phyloP scores from a whole-genome alignment of 2,113 vertebrate genomes.

The Gymnobelideus leadbeateri region DNA sequence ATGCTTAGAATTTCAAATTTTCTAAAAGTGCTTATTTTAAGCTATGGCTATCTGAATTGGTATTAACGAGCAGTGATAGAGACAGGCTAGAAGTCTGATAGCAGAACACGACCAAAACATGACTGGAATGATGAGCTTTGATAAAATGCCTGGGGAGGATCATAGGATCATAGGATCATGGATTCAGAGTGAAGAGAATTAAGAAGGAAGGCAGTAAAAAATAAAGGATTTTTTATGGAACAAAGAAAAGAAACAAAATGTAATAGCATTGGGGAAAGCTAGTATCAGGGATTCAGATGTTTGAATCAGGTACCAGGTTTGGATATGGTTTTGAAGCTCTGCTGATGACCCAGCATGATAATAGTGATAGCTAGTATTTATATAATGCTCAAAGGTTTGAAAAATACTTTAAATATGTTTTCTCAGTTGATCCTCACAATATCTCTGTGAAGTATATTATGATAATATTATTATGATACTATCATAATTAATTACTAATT shows the following conservation, averaged over 20 bases:
- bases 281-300: background rate
- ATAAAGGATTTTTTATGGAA: background rate
- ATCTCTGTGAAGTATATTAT: background rate
- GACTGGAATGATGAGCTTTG: slow-evolving; percentile 1
- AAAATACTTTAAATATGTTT: background rate
- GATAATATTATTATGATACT: too few relatives aligned
- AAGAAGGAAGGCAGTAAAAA: background rate
- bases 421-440: background rate
- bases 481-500: background rate
- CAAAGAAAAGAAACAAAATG: background rate
- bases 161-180: background rate
- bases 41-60: background rate
- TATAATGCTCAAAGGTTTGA: background rate
- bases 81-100: background rate
- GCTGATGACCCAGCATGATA: background rate
- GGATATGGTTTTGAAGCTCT: background rate
- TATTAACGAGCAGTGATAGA: background rate
- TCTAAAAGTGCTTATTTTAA: background rate
- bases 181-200: slow-evolving; percentile 5
- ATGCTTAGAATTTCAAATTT: background rate
- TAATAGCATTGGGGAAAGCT: background rate
- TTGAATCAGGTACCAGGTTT: background rate
- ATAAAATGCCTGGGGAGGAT: background rate
- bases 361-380: background rate
- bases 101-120: background rate